Percentiles rank a stretch among this genome's conserved stretches.
phyloP scores from a whole-genome alignment of 64 coral and sea anemone species.

The Pachyseris speciosa region DNA sequence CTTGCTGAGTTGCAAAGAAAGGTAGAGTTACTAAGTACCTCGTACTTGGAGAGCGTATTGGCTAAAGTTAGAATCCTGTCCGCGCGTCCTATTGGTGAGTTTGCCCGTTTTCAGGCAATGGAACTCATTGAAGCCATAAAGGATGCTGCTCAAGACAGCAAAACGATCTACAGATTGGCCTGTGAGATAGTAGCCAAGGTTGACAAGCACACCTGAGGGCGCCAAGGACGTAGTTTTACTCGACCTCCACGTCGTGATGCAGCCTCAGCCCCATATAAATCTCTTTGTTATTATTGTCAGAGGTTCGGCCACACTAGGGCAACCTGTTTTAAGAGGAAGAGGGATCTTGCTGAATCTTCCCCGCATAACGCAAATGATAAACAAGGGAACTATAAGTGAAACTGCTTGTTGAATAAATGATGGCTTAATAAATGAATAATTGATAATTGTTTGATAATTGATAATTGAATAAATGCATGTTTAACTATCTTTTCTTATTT shows the following conservation, averaged over 20 bases:
- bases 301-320: slow-evolving; percentile 26
- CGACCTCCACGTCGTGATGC: background rate
- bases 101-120: too few species aligned
- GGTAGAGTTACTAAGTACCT: too few species aligned
- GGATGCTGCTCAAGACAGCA: too few species aligned
- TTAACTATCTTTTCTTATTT: background rate
- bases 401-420: background rate
- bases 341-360: background rate
- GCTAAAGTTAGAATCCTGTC: too few species aligned
- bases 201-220: background rate
- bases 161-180: too few species aligned
- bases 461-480: background rate
- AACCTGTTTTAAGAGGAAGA: slow-evolving; percentile 32
- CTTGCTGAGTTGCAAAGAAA: too few species aligned
- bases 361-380: background rate
- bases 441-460: background rate
- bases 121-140: too few species aligned
- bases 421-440: background rate
- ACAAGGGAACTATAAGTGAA: background rate
- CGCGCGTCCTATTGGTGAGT: too few species aligned
- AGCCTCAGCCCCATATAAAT: background rate
- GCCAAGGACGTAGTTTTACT: background rate
- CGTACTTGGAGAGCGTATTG: too few species aligned
- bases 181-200: too few species aligned
- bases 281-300: slow-evolving; percentile 15